A percentile compares a stretch with the other conserved stretches of the same genome.
Evolutionary conservation across 2,113 vertebrate species (phyloP).

Genomic region (Pollachius pollachius): DNA sequence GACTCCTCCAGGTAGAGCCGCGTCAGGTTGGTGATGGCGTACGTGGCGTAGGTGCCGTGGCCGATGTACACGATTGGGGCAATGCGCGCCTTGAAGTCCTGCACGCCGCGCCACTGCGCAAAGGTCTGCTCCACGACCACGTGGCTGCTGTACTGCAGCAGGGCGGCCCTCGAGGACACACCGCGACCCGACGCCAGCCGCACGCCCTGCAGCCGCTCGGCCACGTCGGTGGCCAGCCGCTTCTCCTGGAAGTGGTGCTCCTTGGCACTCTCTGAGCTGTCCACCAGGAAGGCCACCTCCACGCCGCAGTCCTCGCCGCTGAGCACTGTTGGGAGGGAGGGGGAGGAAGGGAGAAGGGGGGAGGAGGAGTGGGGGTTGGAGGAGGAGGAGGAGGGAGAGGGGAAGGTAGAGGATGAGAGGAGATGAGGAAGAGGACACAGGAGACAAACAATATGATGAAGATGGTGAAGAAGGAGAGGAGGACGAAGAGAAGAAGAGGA

Average conservation of each 20-base stretch:
- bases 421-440: no score
- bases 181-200: conserved; percentile 74
- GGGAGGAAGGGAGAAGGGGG: neutral
- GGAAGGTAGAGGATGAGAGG: no score
- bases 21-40: conserved; percentile 90
- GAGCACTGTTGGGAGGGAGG: conserved; percentile 38
- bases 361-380: no score
- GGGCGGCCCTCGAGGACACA: conserved; percentile 77
- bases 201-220: conserved; percentile 74
- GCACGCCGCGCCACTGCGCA: conserved; percentile 79
- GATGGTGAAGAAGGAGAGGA: no score
- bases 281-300: conserved; percentile 86
- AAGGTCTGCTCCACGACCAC: conserved; percentile 85
- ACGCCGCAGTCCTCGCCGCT: conserved; percentile 78
- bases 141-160: conserved; percentile 90
- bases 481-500: no score
- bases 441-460: no score
- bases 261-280: conserved; percentile 89
- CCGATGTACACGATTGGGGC: conserved; percentile 80
- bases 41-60: conserved; percentile 88
- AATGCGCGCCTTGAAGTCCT: conserved; percentile 78
- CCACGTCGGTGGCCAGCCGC: conserved; percentile 76
- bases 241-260: conserved; percentile 86
- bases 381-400: no score
- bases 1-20: conserved; percentile 84